Percentiles rank a stretch among this genome's conserved stretches.
Conservation (phyloP, 2,797 vertebrate genomes). For the Varecia variegata region DNA sequence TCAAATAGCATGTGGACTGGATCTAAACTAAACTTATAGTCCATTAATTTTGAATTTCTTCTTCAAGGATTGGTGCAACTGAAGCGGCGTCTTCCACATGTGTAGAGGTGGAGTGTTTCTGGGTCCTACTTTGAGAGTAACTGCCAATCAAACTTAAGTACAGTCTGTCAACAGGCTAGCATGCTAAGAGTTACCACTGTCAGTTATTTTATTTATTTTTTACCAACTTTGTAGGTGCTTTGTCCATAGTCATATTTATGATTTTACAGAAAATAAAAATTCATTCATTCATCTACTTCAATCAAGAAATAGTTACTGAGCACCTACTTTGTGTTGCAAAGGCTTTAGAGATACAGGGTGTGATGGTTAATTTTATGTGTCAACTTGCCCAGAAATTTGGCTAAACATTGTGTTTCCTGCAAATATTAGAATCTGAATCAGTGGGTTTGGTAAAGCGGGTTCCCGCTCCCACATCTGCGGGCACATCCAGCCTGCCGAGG, state of each 20-base stretch:
- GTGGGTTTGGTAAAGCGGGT: neutral
- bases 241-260: too few species aligned
- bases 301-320: neutral
- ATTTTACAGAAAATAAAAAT: neutral
- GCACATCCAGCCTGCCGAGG: neutral
- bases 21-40: neutral
- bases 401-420: neutral
- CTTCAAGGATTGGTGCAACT: neutral
- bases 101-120: neutral
- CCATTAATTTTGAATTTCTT: neutral
- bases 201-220: neutral
- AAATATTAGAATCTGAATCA: neutral
- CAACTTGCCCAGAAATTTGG: neutral
- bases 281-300: neutral
- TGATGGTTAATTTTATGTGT: neutral
- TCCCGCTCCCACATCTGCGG: too few species aligned
- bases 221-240: neutral
- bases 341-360: neutral
- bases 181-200: rapidly evolving
- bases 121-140: neutral
- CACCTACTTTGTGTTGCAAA: neutral
- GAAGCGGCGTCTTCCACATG: neutral
- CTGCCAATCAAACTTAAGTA: neutral
- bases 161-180: neutral
- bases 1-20: neutral